Evolutionary conservation across 2,113 vertebrate genomes (phyloP), one percentile per base, ranked within the genome.

Genomic region (Columba livia): DNA sequence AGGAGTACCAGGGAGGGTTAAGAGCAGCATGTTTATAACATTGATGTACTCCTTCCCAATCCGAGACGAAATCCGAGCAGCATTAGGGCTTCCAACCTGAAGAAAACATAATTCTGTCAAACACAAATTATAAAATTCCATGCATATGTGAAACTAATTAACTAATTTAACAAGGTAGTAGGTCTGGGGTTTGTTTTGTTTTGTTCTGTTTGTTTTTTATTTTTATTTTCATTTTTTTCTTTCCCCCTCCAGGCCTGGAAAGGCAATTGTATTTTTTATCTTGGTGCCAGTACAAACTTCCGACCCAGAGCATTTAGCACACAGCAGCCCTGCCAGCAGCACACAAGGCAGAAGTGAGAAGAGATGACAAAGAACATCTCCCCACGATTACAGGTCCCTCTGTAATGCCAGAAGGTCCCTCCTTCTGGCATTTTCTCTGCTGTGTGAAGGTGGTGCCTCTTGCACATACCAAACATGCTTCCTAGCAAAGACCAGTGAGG

Each of bases 1-100:
- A 25, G 99, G 98, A 23, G 99, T 99, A 69, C 99, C 99, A 21
- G 99, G 99, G 32, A 99, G 98, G 3, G 99, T 99, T 95, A 99
- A 97, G 92, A 99, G 95, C 61, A 99, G 98, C 99, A 99, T 99
- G 92, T 99, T 99, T 94, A 99, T 98, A 62, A 98, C 95, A 19
- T 98, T 98, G 44, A 97, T 34, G 1, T 99, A 99, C 10, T 97
- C 85, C 15, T 60, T 96, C 67, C 99, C 99, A 62, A 98, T 65
- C n/a, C 98, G 98, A 89, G 99, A 99, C 34, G 98, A 97, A 91
- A 99, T 97, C 32, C 99, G 98, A 58, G 97, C 92, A 75, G 66
- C 92, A 5, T 98, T 98, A 9, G 99, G 99, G 87, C 98, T 99
- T 88, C 99, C 99, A 32, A 97, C 98, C 99, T 99, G 93, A 91